These are phyloP conservation scores for Diabrotica undecimpunctata DNA, from an alignment of 1,140 invertebrate genomes.

Conservation along the genomic window DNA sequence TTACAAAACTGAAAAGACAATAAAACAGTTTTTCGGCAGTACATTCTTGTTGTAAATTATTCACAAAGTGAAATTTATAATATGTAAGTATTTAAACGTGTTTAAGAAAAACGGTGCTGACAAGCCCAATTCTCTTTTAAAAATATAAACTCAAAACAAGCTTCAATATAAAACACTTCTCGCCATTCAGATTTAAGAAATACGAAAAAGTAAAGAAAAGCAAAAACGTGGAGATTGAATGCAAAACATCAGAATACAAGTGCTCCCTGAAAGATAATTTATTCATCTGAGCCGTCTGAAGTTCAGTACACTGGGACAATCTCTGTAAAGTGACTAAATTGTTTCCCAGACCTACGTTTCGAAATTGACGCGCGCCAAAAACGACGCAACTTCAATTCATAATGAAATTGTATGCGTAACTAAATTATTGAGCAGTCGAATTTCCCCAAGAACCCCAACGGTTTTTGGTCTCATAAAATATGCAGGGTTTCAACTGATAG, in stretches of 20 bases:
- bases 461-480: slow-evolving; percentile 13
- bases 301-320: not conserved
- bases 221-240: not conserved
- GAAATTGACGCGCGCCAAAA: not conserved
- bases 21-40: too few relatives aligned
- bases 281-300: not conserved
- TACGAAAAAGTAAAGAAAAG: not conserved
- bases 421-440: slow-evolving; percentile 8
- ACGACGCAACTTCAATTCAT: slow-evolving; percentile 8
- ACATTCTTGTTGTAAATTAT: too few relatives aligned
- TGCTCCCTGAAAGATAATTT: not conserved
- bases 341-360: not conserved
- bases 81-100: too few relatives aligned
- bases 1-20: too few relatives aligned
- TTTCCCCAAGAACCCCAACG: slow-evolving; percentile 5
- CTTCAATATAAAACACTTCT: too few relatives aligned
- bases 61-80: too few relatives aligned
- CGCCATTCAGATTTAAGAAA: too few relatives aligned
- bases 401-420: slow-evolving; percentile 10
- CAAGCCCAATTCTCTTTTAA: too few relatives aligned
- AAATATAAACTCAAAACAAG: too few relatives aligned
- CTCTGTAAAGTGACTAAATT: not conserved
- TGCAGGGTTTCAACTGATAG: slow-evolving; percentile 13
- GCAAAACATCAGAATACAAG: not conserved
- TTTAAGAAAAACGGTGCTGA: too few relatives aligned